Evolutionary conservation across 2,888 invertebrate species (phyloP), one percentile per base, ranked within the genome.

Genomic region (Aricia artaxerxes): DNA sequence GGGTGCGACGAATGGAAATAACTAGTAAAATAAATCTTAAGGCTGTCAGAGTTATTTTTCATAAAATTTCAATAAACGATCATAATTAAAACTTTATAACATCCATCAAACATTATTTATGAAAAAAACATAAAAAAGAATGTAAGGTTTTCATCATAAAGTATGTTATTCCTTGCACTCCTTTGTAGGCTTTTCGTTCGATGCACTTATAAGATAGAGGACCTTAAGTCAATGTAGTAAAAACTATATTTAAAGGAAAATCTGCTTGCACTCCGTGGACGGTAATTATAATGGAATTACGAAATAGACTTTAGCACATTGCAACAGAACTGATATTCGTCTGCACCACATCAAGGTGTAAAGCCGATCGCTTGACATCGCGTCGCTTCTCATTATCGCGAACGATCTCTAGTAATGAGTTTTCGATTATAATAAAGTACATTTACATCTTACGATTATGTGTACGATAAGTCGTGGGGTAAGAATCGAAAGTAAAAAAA

Each of bases 361-460:
- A 75, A 75, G 31, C 75, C 75, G 49, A 75, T 75, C 78, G 79
- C 79, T 80, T 79, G 81, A 82, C 81, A 80, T 79, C 81, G 80
- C 81, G 81, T 82, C 82, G 83, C 81, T 81, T 80, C 82, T 84
- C 82, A 84, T 85, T 83, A 84, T 82, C 78, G 81, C 81, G 79
- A 80, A 79, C 81, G 82, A 84, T 81, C 81, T 81, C 80, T 83
- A 80, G 82, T 84, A 85, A 85, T 85, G 85, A 85, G 82, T 77
- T 81, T 78, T 82, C 85, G 85, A 85, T 85, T 84, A 84, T 82
- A 82, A 83, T 81, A 76, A 57, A 79, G 24, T 72, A 79, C 77
- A 31, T 83, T 83, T 82, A 81, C 16, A 69, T 9, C 16, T 24
- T 38, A 80, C 78, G 82, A 80, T 9, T 40, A 53, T 38, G 78